Percentiles rank a stretch among this genome's conserved stretches.
Conservation (phyloP, 2,113 vertebrate genomes). For the Erythrolamprus reginae region DNA sequence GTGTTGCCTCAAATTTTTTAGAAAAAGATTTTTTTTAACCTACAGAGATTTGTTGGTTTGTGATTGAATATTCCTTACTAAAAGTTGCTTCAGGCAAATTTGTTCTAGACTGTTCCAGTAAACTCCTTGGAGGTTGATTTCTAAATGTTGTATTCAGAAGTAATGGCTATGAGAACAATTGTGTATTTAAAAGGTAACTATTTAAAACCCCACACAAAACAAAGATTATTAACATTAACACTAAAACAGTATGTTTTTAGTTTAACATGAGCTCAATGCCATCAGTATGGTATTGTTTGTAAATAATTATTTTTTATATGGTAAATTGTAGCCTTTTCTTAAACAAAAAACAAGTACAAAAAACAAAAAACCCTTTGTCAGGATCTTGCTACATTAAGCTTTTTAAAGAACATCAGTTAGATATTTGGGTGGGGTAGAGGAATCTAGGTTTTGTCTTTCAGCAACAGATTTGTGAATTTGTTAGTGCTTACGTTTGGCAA, state of each 20-base stretch:
- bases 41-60: neutral
- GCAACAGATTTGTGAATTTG: neutral
- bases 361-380: neutral
- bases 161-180: neutral
- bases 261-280: neutral
- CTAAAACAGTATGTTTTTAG: neutral
- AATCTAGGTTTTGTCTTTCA: neutral
- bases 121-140: neutral
- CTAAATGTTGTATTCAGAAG: neutral
- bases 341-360: neutral
- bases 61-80: neutral
- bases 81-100: neutral
- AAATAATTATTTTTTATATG: neutral
- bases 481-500: neutral
- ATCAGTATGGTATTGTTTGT: neutral
- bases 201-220: neutral
- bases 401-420: neutral
- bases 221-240: neutral
- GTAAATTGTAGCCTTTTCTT: neutral
- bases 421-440: neutral
- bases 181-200: neutral
- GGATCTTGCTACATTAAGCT: neutral
- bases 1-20: neutral
- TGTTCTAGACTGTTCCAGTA: neutral
- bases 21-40: neutral